Evolutionary conservation across 1,140 invertebrate species (phyloP).

Genomic region (Drosophila pachea): DNA sequence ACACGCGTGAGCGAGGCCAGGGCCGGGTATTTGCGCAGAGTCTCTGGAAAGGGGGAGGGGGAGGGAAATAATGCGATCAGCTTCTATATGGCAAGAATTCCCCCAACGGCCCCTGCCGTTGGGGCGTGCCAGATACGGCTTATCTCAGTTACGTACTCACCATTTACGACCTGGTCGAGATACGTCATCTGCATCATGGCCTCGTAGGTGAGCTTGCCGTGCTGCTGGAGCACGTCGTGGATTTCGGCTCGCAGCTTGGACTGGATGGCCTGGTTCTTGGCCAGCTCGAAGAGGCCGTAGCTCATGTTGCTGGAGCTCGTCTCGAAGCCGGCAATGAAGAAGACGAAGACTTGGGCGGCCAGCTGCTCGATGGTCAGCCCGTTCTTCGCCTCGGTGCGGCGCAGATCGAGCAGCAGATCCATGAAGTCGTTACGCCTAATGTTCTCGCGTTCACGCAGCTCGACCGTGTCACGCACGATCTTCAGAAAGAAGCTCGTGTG

Average conservation of each 20-base stretch:
- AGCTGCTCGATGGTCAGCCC: slow-evolving; percentile 42
- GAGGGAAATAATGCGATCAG: neutral
- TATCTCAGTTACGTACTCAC: slow-evolving; percentile 19
- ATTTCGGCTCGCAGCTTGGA: slow-evolving; percentile 78
- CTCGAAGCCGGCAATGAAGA: slow-evolving; percentile 82
- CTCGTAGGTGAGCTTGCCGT: slow-evolving; percentile 66
- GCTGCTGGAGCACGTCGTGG: slow-evolving; percentile 78
- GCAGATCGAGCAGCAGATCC: slow-evolving; percentile 79
- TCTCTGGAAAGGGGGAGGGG: slow-evolving; percentile 64
- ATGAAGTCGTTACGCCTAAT: slow-evolving; percentile 80
- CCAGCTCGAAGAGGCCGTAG: slow-evolving; percentile 79
- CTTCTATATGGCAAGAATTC: too few relatives aligned
- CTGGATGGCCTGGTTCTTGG: slow-evolving; percentile 80
- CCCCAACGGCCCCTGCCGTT: too few relatives aligned
- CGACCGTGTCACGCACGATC: slow-evolving; percentile 78
- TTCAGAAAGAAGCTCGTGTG: slow-evolving; percentile 79
- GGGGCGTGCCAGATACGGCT: too few relatives aligned
- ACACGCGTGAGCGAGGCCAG: slow-evolving; percentile 79
- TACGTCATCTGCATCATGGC: slow-evolving; percentile 73
- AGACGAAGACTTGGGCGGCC: slow-evolving; percentile 79
- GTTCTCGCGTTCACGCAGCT: slow-evolving; percentile 79
- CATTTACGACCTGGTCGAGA: slow-evolving; percentile 67
- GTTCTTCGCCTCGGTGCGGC: slow-evolving; percentile 62
- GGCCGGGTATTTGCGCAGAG: slow-evolving; percentile 81
- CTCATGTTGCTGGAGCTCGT: slow-evolving; percentile 81